phyloP scores from a whole-genome alignment of 2,888 invertebrate species.

The Diarsia brunnea region DNA sequence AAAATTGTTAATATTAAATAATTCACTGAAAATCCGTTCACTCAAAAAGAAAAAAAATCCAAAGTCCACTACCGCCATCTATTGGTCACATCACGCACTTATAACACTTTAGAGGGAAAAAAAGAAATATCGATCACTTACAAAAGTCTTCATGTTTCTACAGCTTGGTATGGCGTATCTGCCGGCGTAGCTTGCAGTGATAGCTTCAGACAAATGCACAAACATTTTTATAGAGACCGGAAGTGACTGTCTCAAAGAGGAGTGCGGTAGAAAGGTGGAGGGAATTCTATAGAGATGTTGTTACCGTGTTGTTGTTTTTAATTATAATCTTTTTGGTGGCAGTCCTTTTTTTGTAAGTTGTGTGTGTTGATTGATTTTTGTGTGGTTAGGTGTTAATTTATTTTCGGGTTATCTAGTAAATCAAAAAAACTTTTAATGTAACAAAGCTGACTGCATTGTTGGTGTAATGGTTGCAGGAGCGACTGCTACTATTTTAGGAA shows the following conservation, averaged over 20 bases:
- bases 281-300: conserved; percentile 76
- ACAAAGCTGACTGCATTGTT: too few relatives aligned
- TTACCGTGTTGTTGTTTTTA: conserved; percentile 48
- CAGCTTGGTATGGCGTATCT: conserved; percentile 76
- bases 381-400: not conserved
- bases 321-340: conserved; percentile 14
- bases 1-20: not conserved
- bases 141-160: conserved; percentile 87
- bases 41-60: conserved; percentile 7
- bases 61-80: conserved; percentile 57
- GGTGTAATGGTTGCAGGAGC: too few relatives aligned
- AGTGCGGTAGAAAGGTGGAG: conserved; percentile 82
- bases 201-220: conserved; percentile 80
- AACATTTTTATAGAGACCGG: conserved; percentile 87
- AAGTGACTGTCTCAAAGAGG: conserved; percentile 84
- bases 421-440: too few relatives aligned
- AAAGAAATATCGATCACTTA: conserved; percentile 75
- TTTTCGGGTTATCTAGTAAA: too few relatives aligned
- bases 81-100: conserved; percentile 52
- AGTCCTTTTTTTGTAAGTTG: conserved; percentile 19
- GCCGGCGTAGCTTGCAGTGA: conserved; percentile 80
- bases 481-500: too few relatives aligned
- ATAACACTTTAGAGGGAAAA: conserved; percentile 46
- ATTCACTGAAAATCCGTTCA: conserved; percentile 34
- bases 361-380: conserved; percentile 27